These are phyloP conservation scores for Hozukius guyotensis DNA, from an alignment of 2,797 vertebrate genomes.

Conservation along the genomic window DNA sequence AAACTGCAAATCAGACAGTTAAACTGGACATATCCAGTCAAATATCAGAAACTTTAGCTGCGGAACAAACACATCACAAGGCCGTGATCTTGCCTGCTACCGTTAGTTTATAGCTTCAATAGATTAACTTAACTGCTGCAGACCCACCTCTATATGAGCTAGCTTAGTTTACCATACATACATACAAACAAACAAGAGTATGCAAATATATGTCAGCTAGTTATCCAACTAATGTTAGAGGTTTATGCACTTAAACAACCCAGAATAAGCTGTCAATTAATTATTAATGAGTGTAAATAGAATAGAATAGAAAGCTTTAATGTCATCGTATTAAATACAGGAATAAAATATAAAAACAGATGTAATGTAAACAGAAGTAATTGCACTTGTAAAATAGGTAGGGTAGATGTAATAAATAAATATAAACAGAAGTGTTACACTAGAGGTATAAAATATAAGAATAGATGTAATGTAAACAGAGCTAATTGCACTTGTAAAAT, in stretches of 20 bases:
- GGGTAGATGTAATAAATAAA: too few species aligned
- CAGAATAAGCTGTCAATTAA: neutral
- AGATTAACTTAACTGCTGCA: conserved; percentile 44
- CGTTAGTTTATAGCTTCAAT: conserved; percentile 38
- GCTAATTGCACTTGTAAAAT: too few species aligned
- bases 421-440: too few species aligned
- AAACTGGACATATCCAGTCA: neutral
- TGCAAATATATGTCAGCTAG: too few species aligned
- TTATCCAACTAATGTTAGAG: too few species aligned
- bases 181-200: neutral
- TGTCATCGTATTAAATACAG: too few species aligned
- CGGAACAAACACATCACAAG: conserved; percentile 23
- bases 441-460: too few species aligned
- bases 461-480: too few species aligned
- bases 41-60: neutral
- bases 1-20: neutral
- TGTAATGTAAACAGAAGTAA: too few species aligned
- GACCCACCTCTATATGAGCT: conserved; percentile 7
- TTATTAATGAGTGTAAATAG: neutral
- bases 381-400: too few species aligned
- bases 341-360: too few species aligned
- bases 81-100: conserved; percentile 32
- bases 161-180: neutral
- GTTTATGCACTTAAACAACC: neutral
- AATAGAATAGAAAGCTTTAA: too few species aligned